Conservation (phyloP, 2,888 invertebrate species). For the Harmothoe impar region DNA sequence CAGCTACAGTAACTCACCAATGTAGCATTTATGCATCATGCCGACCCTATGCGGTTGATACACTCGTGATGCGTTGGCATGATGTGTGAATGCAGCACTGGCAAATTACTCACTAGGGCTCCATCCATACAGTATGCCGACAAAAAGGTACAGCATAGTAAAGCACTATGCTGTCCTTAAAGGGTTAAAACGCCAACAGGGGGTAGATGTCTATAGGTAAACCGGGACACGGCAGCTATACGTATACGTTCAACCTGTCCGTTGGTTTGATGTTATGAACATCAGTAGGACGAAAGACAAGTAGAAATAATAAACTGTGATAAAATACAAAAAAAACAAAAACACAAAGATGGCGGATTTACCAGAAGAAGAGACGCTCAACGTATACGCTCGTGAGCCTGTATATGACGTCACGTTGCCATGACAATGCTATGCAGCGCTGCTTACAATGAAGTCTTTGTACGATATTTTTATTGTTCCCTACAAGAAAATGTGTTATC, state of each 20-base stretch:
- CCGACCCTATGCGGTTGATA: no score
- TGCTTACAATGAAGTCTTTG: conserved; percentile 46
- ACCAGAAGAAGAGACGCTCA: conserved; percentile 23
- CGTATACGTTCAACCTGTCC: neutral
- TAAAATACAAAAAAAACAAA: neutral
- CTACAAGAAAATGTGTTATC: neutral
- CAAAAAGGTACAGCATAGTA: no score
- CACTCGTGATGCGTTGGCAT: no score
- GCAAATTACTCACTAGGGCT: no score
- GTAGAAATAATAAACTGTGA: conserved; percentile 39
- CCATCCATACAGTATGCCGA: no score
- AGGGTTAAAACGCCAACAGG: neutral
- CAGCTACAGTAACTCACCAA: no score
- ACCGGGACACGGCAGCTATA: neutral
- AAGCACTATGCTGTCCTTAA: no score
- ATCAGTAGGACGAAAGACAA: neutral
- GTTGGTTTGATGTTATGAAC: neutral
- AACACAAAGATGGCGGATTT: conserved; percentile 49
- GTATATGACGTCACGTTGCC: conserved; percentile 50
- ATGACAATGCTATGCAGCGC: conserved; percentile 54
- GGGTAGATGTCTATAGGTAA: neutral
- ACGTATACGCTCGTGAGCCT: neutral
- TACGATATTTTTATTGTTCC: conserved; percentile 44
- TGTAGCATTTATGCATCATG: no score
- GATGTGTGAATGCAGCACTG: no score